Evolutionary conservation across 2,888 invertebrate genomes (phyloP).

Genomic region (Caenorhabditis auriculariae): DNA sequence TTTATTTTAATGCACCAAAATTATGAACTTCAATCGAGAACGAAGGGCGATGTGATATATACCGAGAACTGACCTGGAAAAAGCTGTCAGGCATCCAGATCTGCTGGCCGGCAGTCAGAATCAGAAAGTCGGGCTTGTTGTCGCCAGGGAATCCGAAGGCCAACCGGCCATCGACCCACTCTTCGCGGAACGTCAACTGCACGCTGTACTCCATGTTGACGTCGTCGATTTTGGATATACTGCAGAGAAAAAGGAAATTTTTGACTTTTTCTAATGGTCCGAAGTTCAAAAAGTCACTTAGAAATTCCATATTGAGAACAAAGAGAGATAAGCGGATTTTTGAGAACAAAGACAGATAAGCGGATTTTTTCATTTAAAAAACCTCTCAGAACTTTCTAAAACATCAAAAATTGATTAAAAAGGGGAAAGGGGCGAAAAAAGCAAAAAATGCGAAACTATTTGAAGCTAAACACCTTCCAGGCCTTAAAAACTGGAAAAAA

Average conservation of each 20-base stretch:
- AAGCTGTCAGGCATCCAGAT: conserved; percentile 97
- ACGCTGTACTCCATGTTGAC: conserved; percentile 72
- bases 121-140: conserved; percentile 53
- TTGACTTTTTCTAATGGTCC: background rate
- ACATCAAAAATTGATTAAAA: too few species aligned
- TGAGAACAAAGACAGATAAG: too few species aligned
- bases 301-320: background rate
- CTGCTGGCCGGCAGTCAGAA: conserved; percentile 71
- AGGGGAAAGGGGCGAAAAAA: too few species aligned
- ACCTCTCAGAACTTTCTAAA: too few species aligned
- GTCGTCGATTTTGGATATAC: conserved; percentile 63
- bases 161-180: conserved; percentile 87
- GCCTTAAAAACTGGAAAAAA: too few species aligned
- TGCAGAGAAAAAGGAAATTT: conserved; percentile 15
- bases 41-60: background rate
- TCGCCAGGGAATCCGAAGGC: conserved; percentile 51
- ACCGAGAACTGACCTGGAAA: conserved; percentile 66
- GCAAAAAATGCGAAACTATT: too few species aligned
- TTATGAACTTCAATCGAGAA: too few species aligned
- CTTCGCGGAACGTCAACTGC: conserved; percentile 93
- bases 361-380: too few species aligned
- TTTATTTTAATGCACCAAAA: background rate
- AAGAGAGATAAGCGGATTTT: too few species aligned
- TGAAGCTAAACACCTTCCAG: too few species aligned
- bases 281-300: background rate